Evolutionary conservation across 2,797 vertebrate genomes (phyloP), one percentile per base, ranked within the genome.

Genomic region (Sciaenops ocellatus): DNA sequence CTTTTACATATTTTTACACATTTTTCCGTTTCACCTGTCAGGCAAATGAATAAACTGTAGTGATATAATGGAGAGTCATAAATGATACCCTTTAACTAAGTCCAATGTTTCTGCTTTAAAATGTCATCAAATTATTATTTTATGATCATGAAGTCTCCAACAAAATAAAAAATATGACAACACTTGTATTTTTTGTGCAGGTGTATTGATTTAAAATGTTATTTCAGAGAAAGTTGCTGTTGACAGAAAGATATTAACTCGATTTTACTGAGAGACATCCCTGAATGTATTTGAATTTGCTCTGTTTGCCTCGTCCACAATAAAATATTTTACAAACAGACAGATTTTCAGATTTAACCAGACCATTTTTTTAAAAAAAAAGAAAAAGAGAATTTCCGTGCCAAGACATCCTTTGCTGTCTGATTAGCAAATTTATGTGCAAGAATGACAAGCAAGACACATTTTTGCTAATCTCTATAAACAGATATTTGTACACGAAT

Each of bases 341-440:
- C 38, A 30, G 44, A 41, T 69, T 67, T 76, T 56, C 48, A 24
- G 16, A 62, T 72, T 34, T n/a, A 26, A 57, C 56, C 54, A 56
- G 54, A 30, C 26, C 54, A 30, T 55, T 28, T 55, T 5, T 34
- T 30, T 6, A 30, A 30, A 30, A 30, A 30, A 34, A 7, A 34
- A 7, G 34, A 38, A 38, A 38, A 9, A 9, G 34, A 38, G 34
- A 34, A 9, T 34, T 34, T 9, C 34, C 1, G 34, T 34, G 34
- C 34, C 34, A 38, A 38, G 34, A 38, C 34, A 9, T 38, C 34
- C 8, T 38, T 38, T 38, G 34, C 34, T 38, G 30, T 6, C 30
- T 30, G 34, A 9, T 34, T 34, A 9, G 34, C 34, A 34, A 34
- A 34, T 34, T 34, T 34, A 34, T 8, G 2, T 9, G 34, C 8